These are phyloP conservation scores for Borostomias antarcticus DNA, from an alignment of 2,797 vertebrate genomes.

Conservation along the genomic window DNA sequence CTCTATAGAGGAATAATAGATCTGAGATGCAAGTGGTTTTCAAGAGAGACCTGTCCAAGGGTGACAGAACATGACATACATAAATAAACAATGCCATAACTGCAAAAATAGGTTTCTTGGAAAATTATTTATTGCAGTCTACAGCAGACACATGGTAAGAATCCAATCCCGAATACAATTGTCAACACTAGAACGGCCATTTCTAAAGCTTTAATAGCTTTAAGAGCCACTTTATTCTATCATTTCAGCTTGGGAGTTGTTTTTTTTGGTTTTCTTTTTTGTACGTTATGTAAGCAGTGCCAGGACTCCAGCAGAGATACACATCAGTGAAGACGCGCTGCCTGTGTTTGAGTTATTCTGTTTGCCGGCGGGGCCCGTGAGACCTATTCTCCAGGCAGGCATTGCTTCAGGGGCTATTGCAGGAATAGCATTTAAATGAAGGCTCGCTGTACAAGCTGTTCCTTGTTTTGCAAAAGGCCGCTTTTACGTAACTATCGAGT, in stretches of 20 bases:
- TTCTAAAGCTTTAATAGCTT: slow-evolving; percentile 19
- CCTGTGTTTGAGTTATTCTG: slow-evolving; percentile 24
- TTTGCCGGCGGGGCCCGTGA: slow-evolving; percentile 29
- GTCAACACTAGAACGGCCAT: neutral
- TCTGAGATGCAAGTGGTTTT: no score
- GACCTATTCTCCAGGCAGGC: slow-evolving; percentile 31
- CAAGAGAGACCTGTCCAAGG: no score
- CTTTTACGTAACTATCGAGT: slow-evolving; percentile 33
- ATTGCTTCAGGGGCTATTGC: slow-evolving; percentile 32
- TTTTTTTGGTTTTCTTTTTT: no score
- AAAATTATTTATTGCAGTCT: no score
- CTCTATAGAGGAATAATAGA: no score
- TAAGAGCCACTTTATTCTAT: slow-evolving; percentile 3
- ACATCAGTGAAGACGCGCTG: slow-evolving; percentile 16
- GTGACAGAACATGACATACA: no score
- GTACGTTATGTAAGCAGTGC: slow-evolving; percentile 28
- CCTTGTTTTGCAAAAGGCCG: slow-evolving; percentile 8
- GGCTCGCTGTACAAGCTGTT: slow-evolving; percentile 31
- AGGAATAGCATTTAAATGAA: slow-evolving; percentile 34
- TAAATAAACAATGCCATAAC: no score
- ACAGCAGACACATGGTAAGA: no score
- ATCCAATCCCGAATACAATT: neutral
- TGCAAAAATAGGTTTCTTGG: no score
- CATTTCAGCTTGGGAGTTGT: slow-evolving; percentile 13
- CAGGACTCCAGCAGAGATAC: slow-evolving; percentile 16